Evolutionary conservation across 2,888 invertebrate genomes (phyloP), one percentile per base, ranked within the genome.

Genomic region (Oscheius myriophilus): DNA sequence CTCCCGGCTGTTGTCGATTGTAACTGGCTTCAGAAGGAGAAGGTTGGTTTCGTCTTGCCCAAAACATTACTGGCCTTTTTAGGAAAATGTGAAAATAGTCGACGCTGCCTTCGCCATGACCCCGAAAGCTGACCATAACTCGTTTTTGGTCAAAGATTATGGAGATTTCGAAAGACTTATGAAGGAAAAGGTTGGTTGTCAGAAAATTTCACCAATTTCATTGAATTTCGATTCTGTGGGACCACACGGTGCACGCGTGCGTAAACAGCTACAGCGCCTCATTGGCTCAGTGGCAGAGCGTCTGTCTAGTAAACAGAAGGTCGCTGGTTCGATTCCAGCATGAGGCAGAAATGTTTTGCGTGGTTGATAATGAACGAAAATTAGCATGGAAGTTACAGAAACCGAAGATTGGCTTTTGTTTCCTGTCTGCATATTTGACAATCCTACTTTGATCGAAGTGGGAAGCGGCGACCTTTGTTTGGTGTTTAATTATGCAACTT

Each of bases 221-320:
- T n/a, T n/a, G n/a, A n/a, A n/a, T n/a, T n/a, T n/a, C n/a, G n/a
- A n/a, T n/a, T n/a, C n/a, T n/a, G n/a, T n/a, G n/a, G n/a, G n/a
- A n/a, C n/a, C n/a, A 18, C 49, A 49, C 11, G 23, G 49, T 11
- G 18, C 49, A 18, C 18, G 11, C 2, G 18, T 18, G 11, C 18
- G 11, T 11, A 16, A 3, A 16, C 12, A 4, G 16, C 12, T 12
- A 18, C 23, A 49, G 11, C 23, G 42, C 55, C 66, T 58, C 23
- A 43, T 41, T 67, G 41, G 39, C 64, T 69, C 42, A 54, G 58
- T 69, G 79, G 79, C 75, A 80, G 81, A 82, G 81, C 80, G 80
- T 81, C 81, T 81, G 79, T 79, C 79, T 81, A 82, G 79, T 79
- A 81, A 79, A 79, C 79, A 79, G 79, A 79, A 79, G 79, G 79